Evolutionary conservation across 2,797 vertebrate genomes (phyloP), one percentile per base, ranked within the genome.

Genomic region (Microtus obscurus): DNA sequence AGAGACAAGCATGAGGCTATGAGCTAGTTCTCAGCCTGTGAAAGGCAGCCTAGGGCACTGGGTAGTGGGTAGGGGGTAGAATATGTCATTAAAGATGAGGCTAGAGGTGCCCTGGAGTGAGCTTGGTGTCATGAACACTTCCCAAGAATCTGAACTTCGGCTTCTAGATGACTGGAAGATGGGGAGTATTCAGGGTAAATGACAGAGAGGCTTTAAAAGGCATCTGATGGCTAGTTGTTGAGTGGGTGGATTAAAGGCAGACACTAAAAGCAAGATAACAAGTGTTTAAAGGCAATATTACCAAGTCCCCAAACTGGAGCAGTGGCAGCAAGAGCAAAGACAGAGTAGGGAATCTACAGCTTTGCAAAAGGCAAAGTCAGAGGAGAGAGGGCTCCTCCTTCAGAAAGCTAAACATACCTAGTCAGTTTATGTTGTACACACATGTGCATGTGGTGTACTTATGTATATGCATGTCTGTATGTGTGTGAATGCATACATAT

Each of bases 181-280:
- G 29, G 77, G 34, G 31, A 45, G 21, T 8, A 51, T 27, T 67
- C 12, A 85, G 79, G 59, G 63, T 45, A 74, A 21, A 5, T 40
- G 89, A 88, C 0, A 93, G 67, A 23, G 4, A 5, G 61, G 40
- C 21, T 90, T 87, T 77, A 59, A 73, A 94, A 89, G 77, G 56
- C 9, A 59, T 23, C 43, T 69, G 87, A 31, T 4, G 43, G 65
- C n/a, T 16, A 43, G 63, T 43, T 21, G 31, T 43, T 31, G 11
- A 6, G 31, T 14, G 3, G 56, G 14, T 40, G 19, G 73, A 87
- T 81, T 76, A 82, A 43, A 83, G 79, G 79, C 51, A 63, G 34
- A 56, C 19, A n/a, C n/a, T 77, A 90, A 37, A 74, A 91, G 29
- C 27, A 95, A 93, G 37, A 71, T 63, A 93, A 17, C 27, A 27